Evolutionary conservation across 2,888 invertebrate genomes (phyloP).

Genomic region (Xanthia icteritia): DNA sequence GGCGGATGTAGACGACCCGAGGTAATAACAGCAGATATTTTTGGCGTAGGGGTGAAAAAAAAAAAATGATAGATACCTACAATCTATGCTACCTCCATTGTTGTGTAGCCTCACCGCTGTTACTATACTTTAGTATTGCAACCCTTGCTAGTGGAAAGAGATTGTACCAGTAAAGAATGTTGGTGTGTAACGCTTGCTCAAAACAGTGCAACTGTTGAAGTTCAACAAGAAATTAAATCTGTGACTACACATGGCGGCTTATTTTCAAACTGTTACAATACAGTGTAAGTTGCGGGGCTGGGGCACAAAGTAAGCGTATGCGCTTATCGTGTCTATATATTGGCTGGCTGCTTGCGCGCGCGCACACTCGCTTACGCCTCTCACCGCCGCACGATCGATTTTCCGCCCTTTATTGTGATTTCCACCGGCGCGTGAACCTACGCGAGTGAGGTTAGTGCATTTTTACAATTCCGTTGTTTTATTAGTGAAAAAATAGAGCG

Average conservation of each 20-base stretch:
- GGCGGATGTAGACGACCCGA: not conserved
- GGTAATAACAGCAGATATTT: not conserved
- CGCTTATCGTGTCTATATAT: slow-evolving; percentile 87
- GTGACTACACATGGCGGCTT: slow-evolving; percentile 19
- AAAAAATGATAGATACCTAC: not conserved
- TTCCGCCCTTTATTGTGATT: slow-evolving; percentile 79
- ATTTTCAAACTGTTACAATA: slow-evolving; percentile 53
- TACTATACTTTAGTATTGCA: slow-evolving; percentile 1
- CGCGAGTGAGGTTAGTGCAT: slow-evolving; percentile 87
- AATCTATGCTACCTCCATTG: not conserved
- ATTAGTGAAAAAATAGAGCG: slow-evolving; percentile 59
- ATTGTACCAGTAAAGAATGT: slow-evolving; percentile 20
- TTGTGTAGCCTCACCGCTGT: not conserved
- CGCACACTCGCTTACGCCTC: slow-evolving; percentile 85
- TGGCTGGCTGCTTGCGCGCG: slow-evolving; percentile 81
- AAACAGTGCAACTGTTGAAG: slow-evolving; percentile 28
- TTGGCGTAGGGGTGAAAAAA: not conserved
- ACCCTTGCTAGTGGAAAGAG: slow-evolving; percentile 29
- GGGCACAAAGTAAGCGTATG: slow-evolving; percentile 72
- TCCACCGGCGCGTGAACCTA: slow-evolving; percentile 82
- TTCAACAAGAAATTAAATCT: slow-evolving; percentile 34
- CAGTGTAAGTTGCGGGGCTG: slow-evolving; percentile 49
- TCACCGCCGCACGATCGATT: slow-evolving; percentile 82
- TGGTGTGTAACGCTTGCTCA: slow-evolving; percentile 23
- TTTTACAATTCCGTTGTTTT: slow-evolving; percentile 68